A percentile compares a stretch with the other conserved stretches of the same genome.
Conservation (phyloP, 2,797 vertebrate genomes). For the Myripristis jacobus region DNA sequence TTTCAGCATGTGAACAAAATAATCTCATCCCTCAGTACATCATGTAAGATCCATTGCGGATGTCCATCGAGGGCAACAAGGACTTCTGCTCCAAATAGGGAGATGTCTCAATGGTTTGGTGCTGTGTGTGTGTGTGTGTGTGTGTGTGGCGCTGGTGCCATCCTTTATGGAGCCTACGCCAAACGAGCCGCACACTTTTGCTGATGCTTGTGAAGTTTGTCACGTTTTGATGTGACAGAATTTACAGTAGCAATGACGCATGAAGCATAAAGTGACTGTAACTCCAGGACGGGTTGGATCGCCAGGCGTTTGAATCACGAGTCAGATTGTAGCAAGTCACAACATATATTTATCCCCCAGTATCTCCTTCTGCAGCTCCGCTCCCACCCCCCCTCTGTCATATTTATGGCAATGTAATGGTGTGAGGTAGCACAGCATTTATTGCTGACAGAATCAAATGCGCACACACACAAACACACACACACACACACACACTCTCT, state of each 20-base stretch:
- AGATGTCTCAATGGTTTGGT: background rate
- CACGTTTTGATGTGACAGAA: conserved; percentile 54
- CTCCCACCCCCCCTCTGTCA: conserved; percentile 9
- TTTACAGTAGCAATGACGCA: conserved; percentile 54
- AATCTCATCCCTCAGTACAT: conserved; percentile 49
- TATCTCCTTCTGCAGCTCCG: conserved; percentile 7
- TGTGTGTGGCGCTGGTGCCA: background rate
- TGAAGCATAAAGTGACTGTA: conserved; percentile 35
- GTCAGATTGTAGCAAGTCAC: conserved; percentile 31
- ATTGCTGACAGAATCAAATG: conserved; percentile 55
- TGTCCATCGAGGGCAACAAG: conserved; percentile 3
- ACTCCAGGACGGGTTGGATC: conserved; percentile 22
- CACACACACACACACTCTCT: conserved; percentile 26
- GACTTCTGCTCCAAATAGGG: conserved; percentile 15
- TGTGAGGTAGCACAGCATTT: conserved; percentile 42
- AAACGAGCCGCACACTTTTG: conserved; percentile 33
- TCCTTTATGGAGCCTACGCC: background rate
- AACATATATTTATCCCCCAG: conserved; percentile 51
- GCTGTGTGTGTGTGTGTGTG: background rate
- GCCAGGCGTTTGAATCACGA: conserved; percentile 32
- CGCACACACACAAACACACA: conserved; percentile 10
- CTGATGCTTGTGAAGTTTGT: conserved; percentile 38
- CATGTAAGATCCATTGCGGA: conserved; percentile 35
- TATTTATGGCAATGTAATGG: conserved; percentile 40
- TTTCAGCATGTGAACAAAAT: conserved; percentile 58